Conservation (phyloP, 53 echinoderm and acorn worm genomes). For the Patiria pectinifera region DNA sequence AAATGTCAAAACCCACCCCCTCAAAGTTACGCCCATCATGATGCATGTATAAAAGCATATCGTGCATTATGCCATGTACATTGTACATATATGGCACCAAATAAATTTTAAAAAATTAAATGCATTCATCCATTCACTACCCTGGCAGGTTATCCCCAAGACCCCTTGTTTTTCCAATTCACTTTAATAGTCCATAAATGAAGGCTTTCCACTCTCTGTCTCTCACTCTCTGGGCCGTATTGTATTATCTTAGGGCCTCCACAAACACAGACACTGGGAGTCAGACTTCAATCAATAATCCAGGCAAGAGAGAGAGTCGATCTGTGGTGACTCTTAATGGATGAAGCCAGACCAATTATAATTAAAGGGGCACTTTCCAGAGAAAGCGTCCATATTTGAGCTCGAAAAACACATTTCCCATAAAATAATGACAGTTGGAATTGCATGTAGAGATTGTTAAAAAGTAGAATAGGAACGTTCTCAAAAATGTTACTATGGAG, state of each 20-base stretch:
- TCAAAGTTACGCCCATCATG: too few relatives aligned
- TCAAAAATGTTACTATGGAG: too few relatives aligned
- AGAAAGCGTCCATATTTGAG: too few relatives aligned
- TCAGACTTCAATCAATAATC: slow-evolving; percentile 21
- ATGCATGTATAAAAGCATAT: too few relatives aligned
- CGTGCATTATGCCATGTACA: background rate
- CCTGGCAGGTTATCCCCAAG: background rate
- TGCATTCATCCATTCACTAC: background rate
- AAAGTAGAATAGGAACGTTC: too few relatives aligned
- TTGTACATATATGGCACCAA: background rate
- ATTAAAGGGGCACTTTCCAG: background rate
- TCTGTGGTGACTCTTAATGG: slow-evolving; percentile 9
- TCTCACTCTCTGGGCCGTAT: background rate
- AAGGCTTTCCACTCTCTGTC: background rate
- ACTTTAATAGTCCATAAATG: background rate
- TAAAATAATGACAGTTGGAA: too few relatives aligned
- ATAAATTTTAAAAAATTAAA: background rate
- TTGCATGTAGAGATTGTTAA: too few relatives aligned
- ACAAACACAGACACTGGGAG: background rate
- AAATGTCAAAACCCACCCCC: too few relatives aligned
- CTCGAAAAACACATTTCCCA: too few relatives aligned
- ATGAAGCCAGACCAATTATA: background rate
- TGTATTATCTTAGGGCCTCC: background rate
- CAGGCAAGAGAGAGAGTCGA: background rate
- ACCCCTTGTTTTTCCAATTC: background rate